A percentile compares a stretch with the other conserved stretches of the same genome.
phyloP scores from a whole-genome alignment of 2,888 invertebrate genomes.

The Saturnia japonica region DNA sequence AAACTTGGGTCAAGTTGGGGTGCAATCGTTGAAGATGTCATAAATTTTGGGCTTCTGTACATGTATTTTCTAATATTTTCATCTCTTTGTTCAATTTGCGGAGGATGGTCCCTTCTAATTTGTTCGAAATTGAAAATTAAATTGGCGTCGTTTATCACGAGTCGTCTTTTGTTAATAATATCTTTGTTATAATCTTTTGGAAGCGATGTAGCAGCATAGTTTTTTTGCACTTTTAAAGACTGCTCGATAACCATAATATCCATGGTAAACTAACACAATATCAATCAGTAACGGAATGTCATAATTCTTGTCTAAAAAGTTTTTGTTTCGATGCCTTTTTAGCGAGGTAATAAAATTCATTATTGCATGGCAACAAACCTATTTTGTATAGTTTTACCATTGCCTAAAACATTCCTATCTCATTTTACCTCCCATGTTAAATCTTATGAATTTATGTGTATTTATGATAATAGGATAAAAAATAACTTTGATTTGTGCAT shows the following conservation, averaged over 20 bases:
- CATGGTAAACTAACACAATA: no score
- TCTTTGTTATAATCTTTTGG: slow-evolving; percentile 36
- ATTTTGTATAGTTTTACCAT: no score
- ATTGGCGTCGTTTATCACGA: slow-evolving; percentile 34
- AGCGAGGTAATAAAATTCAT: no score
- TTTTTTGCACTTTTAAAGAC: background rate
- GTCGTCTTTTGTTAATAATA: slow-evolving; percentile 30
- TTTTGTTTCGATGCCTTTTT: no score
- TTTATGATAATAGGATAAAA: background rate
- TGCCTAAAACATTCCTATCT: no score
- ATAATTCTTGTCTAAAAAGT: no score
- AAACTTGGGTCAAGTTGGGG: slow-evolving; percentile 11
- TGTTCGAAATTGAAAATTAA: slow-evolving; percentile 50
- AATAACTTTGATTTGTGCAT: background rate
- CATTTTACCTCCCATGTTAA: no score
- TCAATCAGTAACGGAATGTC: no score
- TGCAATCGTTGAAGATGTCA: slow-evolving; percentile 37
- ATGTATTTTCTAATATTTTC: slow-evolving; percentile 47
- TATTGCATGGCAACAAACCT: no score
- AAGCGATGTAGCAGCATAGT: background rate
- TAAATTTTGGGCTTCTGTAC: slow-evolving; percentile 35
- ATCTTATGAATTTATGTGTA: no score
- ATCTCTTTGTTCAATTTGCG: slow-evolving; percentile 45
- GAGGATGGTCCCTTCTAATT: slow-evolving; percentile 42
- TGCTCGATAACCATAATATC: slow-evolving; percentile 24